Conservation (phyloP, 2,888 invertebrate species). For the Chymomyza fuscimana region DNA sequence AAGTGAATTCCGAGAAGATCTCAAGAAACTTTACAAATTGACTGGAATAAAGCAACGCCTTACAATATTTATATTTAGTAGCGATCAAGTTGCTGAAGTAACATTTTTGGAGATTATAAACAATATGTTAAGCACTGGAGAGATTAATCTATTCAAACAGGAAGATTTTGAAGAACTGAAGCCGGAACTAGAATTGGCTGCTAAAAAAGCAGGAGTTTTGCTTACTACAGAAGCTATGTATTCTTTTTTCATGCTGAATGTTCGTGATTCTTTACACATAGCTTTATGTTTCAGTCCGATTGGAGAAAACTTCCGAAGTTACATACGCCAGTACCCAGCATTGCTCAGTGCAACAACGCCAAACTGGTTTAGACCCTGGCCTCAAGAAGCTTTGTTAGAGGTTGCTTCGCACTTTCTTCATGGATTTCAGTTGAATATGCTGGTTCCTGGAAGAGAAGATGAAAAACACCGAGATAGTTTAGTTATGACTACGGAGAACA, state of each 20-base stretch:
- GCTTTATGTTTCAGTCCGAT: constrained; percentile 94
- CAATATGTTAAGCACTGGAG: constrained; percentile 92
- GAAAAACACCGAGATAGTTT: constrained; percentile 60
- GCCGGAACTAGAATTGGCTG: constrained; percentile 68
- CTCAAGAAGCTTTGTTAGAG: constrained; percentile 91
- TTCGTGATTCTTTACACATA: constrained; percentile 88
- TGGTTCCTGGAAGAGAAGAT: constrained; percentile 83
- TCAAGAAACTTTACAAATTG: constrained; percentile 86
- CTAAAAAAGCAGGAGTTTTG: constrained; percentile 78
- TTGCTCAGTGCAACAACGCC: constrained; percentile 93
- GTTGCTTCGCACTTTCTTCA: constrained; percentile 91
- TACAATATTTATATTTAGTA: constrained; percentile 91
- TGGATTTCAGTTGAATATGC: constrained; percentile 86
- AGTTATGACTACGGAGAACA: constrained; percentile 81
- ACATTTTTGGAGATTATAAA: constrained; percentile 93
- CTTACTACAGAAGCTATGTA: constrained; percentile 87
- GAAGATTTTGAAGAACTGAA: constrained; percentile 91
- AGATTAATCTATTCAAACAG: constrained; percentile 91
- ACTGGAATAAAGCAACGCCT: constrained; percentile 88
- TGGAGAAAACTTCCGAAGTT: constrained; percentile 89
- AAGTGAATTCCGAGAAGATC: constrained; percentile 89
- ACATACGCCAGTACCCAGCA: constrained; percentile 92
- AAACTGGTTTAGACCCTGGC: constrained; percentile 95
- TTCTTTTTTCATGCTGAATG: constrained; percentile 88
- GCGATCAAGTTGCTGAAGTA: constrained; percentile 91